Conservation (phyloP, 2,888 invertebrate genomes). For the Tholera decimalis region DNA sequence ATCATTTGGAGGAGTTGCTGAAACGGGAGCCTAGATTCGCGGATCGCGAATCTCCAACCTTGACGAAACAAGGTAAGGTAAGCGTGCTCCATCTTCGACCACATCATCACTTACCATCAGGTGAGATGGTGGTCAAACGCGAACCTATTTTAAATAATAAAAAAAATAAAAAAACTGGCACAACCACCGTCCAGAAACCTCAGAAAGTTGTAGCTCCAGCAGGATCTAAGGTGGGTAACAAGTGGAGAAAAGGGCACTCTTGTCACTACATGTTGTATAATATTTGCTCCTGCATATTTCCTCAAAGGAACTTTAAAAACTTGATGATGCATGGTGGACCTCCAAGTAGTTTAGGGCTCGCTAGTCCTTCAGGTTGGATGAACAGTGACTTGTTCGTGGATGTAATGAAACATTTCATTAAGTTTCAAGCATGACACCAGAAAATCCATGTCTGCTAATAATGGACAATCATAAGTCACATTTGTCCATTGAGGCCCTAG, state of each 20-base stretch:
- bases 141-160: no score
- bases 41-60: constrained; percentile 5
- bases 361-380: constrained; percentile 1
- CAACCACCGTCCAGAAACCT: constrained; percentile 13
- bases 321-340: background rate
- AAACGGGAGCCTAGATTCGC: background rate
- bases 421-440: constrained; percentile 9
- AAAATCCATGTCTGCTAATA: constrained; percentile 12
- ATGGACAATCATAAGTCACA: constrained; percentile 12
- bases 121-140: no score
- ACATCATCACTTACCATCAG: no score
- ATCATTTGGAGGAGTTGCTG: background rate
- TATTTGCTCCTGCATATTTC: constrained; percentile 7
- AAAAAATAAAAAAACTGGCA: no score
- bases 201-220: constrained; percentile 8
- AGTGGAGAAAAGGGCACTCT: constrained; percentile 24
- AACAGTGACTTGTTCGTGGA: constrained; percentile 5
- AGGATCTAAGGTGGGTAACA: constrained; percentile 12
- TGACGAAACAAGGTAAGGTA: no score
- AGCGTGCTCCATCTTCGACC: no score
- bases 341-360: constrained; percentile 6
- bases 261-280: constrained; percentile 10
- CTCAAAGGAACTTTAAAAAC: background rate
- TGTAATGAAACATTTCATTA: constrained; percentile 1
- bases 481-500: constrained; percentile 10